These are phyloP conservation scores for Syrista parreyssii DNA, from an alignment of 2,888 invertebrate species.

Conservation along the genomic window DNA sequence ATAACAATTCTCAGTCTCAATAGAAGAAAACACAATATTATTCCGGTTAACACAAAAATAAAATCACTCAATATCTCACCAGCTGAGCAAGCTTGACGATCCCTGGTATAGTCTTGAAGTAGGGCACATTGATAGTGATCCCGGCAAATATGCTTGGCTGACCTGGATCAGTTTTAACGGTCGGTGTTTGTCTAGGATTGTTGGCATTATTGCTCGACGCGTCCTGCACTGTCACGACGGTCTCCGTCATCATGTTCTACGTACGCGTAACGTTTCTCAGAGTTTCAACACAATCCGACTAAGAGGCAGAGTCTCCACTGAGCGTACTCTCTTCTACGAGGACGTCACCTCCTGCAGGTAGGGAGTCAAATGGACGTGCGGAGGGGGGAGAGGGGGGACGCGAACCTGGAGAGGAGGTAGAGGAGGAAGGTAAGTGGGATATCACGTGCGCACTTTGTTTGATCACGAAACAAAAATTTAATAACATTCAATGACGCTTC, in stretches of 20 bases:
- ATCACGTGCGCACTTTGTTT: neutral
- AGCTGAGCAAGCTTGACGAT: constrained; percentile 83
- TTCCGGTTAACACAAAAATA: neutral
- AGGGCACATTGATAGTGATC: constrained; percentile 81
- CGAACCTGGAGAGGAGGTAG: neutral
- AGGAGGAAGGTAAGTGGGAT: neutral
- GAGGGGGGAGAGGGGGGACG: no score
- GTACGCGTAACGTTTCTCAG: neutral
- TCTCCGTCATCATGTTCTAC: constrained; percentile 81
- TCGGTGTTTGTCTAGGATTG: constrained; percentile 61
- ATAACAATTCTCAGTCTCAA: constrained; percentile 7
- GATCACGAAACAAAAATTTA: neutral
- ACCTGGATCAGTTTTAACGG: constrained; percentile 68
- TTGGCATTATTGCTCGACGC: constrained; percentile 69
- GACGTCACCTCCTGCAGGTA: neutral
- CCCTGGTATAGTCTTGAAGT: constrained; percentile 86
- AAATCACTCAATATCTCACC: constrained; percentile 71
- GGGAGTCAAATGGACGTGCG: neutral
- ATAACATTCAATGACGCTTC: neutral
- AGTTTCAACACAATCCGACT: neutral
- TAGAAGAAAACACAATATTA: neutral
- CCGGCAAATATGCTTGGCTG: constrained; percentile 73
- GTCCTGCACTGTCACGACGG: constrained; percentile 83
- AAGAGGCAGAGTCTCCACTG: neutral
- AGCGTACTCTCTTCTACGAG: neutral